These are phyloP conservation scores for Anoura caudifer DNA, from an alignment of 2,113 vertebrate genomes.

Conservation along the genomic window DNA sequence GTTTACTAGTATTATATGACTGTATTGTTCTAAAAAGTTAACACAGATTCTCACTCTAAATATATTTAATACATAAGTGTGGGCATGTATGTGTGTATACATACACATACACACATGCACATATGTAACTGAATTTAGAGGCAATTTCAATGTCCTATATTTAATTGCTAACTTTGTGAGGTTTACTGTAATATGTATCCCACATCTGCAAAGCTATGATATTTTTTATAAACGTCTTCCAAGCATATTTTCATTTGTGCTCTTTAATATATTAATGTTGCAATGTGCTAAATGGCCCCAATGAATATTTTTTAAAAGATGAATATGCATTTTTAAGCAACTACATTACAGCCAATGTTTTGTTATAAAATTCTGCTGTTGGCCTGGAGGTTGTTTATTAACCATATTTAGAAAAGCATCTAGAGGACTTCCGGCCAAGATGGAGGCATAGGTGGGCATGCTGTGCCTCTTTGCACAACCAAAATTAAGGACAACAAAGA, in stretches of 20 bases:
- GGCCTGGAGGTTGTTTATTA: neutral
- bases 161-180: neutral
- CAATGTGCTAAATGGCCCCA: neutral
- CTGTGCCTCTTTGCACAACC: no score
- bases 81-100: neutral
- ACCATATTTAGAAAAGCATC: constrained; percentile 18
- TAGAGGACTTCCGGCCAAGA: no score
- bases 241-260: neutral
- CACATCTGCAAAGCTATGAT: neutral
- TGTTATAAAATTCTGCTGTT: constrained; percentile 25
- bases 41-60: neutral
- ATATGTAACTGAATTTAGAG: neutral
- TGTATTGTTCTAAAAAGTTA: neutral
- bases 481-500: no score
- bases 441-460: no score
- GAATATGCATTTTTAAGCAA: constrained; percentile 19
- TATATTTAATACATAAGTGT: neutral
- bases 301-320: neutral
- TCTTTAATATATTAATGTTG: constrained; percentile 1
- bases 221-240: neutral
- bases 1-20: neutral
- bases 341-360: neutral
- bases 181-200: neutral
- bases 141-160: neutral
- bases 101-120: neutral